Evolutionary conservation across 2,888 invertebrate genomes (phyloP), one percentile per base, ranked within the genome.

Genomic region (Tridacna gigas): DNA sequence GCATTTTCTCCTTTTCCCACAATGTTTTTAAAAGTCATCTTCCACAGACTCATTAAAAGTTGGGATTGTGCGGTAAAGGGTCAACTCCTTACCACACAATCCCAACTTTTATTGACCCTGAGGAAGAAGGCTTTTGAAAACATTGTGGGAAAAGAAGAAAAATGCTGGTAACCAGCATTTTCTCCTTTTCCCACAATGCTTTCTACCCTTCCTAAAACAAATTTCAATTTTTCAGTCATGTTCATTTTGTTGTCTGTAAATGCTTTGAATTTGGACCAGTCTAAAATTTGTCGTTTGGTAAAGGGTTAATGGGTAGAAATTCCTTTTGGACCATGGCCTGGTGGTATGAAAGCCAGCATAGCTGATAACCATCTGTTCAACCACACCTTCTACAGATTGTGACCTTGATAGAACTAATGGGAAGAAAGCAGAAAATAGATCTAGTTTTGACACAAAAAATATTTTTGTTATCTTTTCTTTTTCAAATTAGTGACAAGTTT

Each of bases 111-210:
- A 7, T 4, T 7, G 37, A 37, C 37, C 37, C 37, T 37, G 37
- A 37, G 37, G 7, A 37, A 37, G 37, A 37, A 37, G 37, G 2
- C 37, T 37, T 37, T 65, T n/a, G n/a, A 65, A 65, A 65, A n/a
- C 20, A 65, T 22, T 65, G 20, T 22, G n/a, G 25, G 13, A 1
- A 25, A 65, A 65, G 65, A 18, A 65, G 65, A 65, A 65, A n/a
- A 65, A 15, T 65, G 65, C 65, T 65, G n/a, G n/a, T 22, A 65
- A 25, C 3, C n/a, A 65, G n/a, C 25, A 65, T 22, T 65, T 65
- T 65, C 65, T 65, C 25, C 25, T 65, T 65, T 25, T 65, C 22
- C 25, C 65, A 22, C 65, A 65, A 65, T 65, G n/a, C 3, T 65
- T 25, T 2, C 25, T 20, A 56, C 4, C 56, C 56, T 56, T 56